A percentile compares a stretch with the other conserved stretches of the same genome.
phyloP scores from a whole-genome alignment of 2,888 invertebrate species.

The Drosophila silvestris region DNA sequence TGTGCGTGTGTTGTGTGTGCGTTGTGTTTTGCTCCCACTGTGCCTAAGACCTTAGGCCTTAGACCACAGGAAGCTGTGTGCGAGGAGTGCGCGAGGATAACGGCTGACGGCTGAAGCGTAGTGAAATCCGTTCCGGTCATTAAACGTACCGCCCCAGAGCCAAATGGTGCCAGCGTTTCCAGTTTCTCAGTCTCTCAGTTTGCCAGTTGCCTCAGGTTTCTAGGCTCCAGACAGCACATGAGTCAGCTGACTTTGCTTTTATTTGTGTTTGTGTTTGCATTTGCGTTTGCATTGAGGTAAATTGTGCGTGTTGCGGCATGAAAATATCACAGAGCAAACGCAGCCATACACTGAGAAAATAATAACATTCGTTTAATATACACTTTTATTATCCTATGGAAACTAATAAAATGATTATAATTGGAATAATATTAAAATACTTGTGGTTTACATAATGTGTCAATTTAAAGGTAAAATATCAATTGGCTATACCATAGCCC shows the following conservation, averaged over 20 bases:
- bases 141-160: constrained; percentile 75
- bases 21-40: constrained; percentile 79
- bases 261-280: constrained; percentile 39
- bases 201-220: constrained; percentile 20
- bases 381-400: neutral
- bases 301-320: constrained; percentile 82
- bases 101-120: constrained; percentile 62
- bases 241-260: constrained; percentile 78
- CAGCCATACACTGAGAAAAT: constrained; percentile 13
- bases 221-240: constrained; percentile 49
- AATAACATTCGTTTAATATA: neutral
- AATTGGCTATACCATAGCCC: neutral
- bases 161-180: constrained; percentile 34
- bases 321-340: constrained; percentile 55
- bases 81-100: constrained; percentile 63
- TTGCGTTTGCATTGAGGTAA: constrained; percentile 67
- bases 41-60: constrained; percentile 52
- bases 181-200: constrained; percentile 30
- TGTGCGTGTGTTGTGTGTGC: constrained; percentile 40
- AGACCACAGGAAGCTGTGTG: constrained; percentile 52
- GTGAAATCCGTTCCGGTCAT: constrained; percentile 82
- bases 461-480: neutral
- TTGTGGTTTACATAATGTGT: neutral
- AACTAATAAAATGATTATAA: neutral
- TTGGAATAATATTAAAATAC: neutral